A percentile compares a stretch with the other conserved stretches of the same genome.
Conservation (phyloP, 2,113 vertebrate genomes). For the Hippocampus abdominalis region DNA sequence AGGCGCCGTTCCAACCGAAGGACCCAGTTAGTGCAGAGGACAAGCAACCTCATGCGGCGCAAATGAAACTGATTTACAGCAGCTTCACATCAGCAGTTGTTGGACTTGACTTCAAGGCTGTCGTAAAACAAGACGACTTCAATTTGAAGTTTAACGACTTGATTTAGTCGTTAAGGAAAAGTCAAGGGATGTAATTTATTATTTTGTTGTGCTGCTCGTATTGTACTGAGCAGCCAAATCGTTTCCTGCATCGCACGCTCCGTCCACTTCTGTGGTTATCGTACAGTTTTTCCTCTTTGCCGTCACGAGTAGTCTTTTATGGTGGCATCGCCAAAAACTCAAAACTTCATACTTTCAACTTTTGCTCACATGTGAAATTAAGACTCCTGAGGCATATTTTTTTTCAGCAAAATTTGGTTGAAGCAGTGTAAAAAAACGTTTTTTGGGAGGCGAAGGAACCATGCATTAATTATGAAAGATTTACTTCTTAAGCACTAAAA, state of each 20-base stretch:
- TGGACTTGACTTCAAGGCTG: not conserved
- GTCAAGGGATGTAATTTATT: not conserved
- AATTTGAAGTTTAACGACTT: not conserved
- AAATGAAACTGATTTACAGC: not conserved
- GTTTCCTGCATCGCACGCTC: not conserved
- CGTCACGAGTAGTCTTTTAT: not conserved
- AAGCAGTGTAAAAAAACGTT: not conserved
- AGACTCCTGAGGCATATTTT: not conserved
- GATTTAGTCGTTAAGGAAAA: not conserved
- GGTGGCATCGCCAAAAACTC: not conserved
- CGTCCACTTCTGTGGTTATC: not conserved
- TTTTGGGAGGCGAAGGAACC: not conserved
- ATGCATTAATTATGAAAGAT: too few species aligned
- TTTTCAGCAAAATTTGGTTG: not conserved
- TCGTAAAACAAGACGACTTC: not conserved
- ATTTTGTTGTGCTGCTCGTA: not conserved
- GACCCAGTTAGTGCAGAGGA: constrained; percentile 11
- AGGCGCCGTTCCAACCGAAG: constrained; percentile 20
- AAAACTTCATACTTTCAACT: not conserved
- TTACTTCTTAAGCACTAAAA: too few species aligned
- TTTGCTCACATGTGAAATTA: not conserved
- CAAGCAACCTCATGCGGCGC: not conserved
- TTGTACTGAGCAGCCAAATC: not conserved
- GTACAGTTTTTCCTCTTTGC: not conserved
- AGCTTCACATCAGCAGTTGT: not conserved